Evolutionary conservation across 2,797 vertebrate genomes (phyloP).

Genomic region (Enteromius afrohamiltoni): DNA sequence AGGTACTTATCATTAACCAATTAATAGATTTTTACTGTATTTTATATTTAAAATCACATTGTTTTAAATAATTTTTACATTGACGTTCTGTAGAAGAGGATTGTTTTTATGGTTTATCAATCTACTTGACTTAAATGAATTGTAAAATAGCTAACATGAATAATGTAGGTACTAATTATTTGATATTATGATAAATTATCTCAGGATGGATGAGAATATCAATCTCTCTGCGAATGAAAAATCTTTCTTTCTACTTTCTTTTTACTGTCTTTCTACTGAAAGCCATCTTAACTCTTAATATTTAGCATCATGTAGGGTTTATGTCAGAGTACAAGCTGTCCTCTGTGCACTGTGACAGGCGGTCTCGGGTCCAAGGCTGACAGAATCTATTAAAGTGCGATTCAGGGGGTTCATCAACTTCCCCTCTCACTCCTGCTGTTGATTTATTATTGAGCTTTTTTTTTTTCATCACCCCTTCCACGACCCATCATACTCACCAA

Average conservation of each 20-base stretch:
- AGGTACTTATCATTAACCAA: no score
- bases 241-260: no score
- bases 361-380: background rate
- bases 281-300: background rate
- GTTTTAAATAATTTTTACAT: background rate
- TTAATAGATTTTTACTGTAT: background rate
- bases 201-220: background rate
- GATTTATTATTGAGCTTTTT: slow-evolving; percentile 27
- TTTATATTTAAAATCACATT: background rate
- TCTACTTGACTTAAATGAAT: background rate
- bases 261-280: no score
- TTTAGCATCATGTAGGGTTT: background rate
- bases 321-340: background rate
- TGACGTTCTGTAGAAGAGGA: background rate
- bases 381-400: slow-evolving; percentile 40
- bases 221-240: background rate
- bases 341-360: background rate
- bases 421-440: background rate
- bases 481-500: slow-evolving; percentile 1
- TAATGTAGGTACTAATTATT: background rate
- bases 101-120: background rate
- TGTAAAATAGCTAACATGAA: background rate
- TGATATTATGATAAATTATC: background rate
- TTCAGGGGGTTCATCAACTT: slow-evolving; percentile 26
- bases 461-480: background rate